Evolutionary conservation across 1,140 invertebrate species (phyloP).

Genomic region (Batillaria attramentaria): DNA sequence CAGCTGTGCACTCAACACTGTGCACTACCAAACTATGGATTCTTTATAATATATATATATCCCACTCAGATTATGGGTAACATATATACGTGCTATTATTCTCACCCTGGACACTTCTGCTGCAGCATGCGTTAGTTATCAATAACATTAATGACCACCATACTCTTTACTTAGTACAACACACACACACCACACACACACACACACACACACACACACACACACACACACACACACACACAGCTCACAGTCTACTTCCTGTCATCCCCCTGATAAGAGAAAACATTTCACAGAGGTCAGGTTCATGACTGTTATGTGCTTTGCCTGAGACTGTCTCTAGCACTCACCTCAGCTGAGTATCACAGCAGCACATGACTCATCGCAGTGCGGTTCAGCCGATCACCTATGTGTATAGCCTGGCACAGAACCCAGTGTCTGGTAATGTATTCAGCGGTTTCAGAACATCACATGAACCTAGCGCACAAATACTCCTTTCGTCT

Average conservation of each 20-base stretch:
- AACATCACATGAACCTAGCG: too few species aligned
- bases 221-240: conserved; percentile 3
- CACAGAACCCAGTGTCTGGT: too few species aligned
- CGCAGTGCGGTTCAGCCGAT: too few species aligned
- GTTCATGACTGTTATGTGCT: neutral
- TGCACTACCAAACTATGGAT: neutral
- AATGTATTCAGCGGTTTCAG: too few species aligned
- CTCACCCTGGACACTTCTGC: neutral
- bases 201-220: neutral
- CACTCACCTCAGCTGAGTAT: neutral
- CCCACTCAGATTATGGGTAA: neutral
- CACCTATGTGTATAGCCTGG: too few species aligned
- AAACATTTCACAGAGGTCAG: too few species aligned
- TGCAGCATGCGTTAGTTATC: neutral
- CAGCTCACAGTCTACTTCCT: neutral
- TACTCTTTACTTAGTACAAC: neutral
- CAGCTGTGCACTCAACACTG: neutral
- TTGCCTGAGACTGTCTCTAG: neutral
- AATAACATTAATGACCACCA: neutral
- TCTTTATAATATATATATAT: neutral
- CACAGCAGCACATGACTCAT: neutral
- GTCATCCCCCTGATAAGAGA: too few species aligned
- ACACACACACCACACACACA: neutral
- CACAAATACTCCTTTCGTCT: too few species aligned
- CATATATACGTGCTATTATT: conserved; percentile 2